phyloP scores from a whole-genome alignment of 1,140 invertebrate genomes.

The Heliconius melpomene region DNA sequence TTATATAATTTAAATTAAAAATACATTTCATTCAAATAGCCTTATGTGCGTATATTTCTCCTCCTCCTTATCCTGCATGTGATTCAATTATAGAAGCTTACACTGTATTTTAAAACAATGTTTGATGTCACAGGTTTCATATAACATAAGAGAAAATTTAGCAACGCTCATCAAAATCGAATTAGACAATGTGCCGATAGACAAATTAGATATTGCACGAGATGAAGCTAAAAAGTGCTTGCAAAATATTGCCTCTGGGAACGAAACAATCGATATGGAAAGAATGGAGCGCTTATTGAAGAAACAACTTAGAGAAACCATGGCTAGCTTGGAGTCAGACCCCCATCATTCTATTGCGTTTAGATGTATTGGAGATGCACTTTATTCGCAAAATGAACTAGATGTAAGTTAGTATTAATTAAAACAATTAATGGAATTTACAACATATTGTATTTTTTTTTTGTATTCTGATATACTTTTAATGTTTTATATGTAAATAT shows the following conservation, averaged over 20 bases:
- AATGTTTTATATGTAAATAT: no score
- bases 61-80: no score
- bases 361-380: constrained; percentile 89
- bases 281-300: constrained; percentile 88
- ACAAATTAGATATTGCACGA: constrained; percentile 85
- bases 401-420: constrained; percentile 83
- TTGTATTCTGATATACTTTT: no score
- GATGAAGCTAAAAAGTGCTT: constrained; percentile 83
- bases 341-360: constrained; percentile 89
- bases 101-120: no score
- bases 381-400: constrained; percentile 88
- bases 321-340: constrained; percentile 87
- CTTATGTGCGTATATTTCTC: no score
- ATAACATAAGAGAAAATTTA: constrained; percentile 87
- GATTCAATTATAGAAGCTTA: no score
- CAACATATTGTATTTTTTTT: no score
- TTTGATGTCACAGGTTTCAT: constrained; percentile 82
- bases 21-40: no score
- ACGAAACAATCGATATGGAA: constrained; percentile 87
- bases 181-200: constrained; percentile 89
- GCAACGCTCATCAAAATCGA: constrained; percentile 86
- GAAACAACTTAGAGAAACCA: constrained; percentile 86
- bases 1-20: no score
- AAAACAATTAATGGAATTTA: no score
- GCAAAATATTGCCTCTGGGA: constrained; percentile 63